Percentiles rank a stretch among this genome's conserved stretches.
phyloP scores from a whole-genome alignment of 1,140 invertebrate genomes.

The Trichonephila clavipes region DNA sequence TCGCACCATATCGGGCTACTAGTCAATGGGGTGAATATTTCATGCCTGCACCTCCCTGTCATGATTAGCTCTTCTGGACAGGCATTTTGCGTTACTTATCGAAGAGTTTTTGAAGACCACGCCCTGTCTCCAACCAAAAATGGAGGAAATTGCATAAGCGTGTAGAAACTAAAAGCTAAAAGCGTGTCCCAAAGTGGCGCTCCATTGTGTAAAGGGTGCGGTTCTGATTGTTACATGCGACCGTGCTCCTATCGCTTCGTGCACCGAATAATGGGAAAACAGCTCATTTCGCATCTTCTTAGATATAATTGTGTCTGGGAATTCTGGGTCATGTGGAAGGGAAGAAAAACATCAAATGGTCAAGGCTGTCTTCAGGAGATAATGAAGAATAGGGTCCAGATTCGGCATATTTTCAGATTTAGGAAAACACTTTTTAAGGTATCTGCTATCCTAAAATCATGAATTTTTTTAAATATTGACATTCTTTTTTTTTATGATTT shows the following conservation, averaged over 20 bases:
- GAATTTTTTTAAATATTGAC: too few relatives aligned
- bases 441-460: too few relatives aligned
- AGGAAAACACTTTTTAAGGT: too few relatives aligned
- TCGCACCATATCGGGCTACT: constrained; percentile 42
- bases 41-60: neutral
- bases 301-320: neutral
- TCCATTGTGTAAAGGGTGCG: constrained; percentile 11
- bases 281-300: neutral
- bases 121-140: constrained; percentile 22
- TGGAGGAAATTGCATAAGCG: neutral
- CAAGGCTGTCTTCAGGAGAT: too few relatives aligned
- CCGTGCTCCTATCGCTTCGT: neutral
- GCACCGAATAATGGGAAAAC: neutral
- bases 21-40: constrained; percentile 33
- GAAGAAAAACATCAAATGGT: too few relatives aligned
- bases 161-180: constrained; percentile 31
- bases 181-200: neutral
- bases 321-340: too few relatives aligned
- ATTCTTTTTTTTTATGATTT: too few relatives aligned
- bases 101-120: constrained; percentile 29
- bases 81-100: constrained; percentile 21
- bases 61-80: neutral
- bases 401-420: too few relatives aligned
- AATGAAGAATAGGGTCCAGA: too few relatives aligned
- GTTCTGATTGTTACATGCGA: neutral